Percentiles rank a stretch among this genome's conserved stretches.
Evolutionary conservation across 2,797 vertebrate genomes (phyloP).

Genomic region (Myripristis murdjan): DNA sequence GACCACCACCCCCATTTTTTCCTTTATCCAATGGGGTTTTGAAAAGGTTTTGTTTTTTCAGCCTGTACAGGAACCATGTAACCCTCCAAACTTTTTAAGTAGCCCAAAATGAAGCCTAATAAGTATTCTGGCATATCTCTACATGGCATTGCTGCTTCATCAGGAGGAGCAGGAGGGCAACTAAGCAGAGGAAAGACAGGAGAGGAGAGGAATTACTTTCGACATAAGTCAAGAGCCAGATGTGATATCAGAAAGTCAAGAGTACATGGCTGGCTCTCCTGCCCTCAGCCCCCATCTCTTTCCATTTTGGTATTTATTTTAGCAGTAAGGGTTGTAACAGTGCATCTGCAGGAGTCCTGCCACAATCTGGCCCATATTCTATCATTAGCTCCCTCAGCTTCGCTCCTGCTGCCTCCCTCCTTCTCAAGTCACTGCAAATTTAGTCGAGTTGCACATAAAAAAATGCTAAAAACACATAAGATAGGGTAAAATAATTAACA

Average conservation of each 20-base stretch:
- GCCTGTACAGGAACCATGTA: no score
- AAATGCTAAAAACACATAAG: slow-evolving; percentile 31
- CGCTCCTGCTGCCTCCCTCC: slow-evolving; percentile 38
- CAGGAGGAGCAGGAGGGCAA: slow-evolving; percentile 7
- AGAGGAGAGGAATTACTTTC: slow-evolving; percentile 46
- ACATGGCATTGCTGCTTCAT: background rate
- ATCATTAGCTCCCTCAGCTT: slow-evolving; percentile 61
- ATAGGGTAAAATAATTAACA: slow-evolving; percentile 37
- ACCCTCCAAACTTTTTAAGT: background rate
- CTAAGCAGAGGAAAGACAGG: slow-evolving; percentile 5
- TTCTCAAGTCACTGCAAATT: slow-evolving; percentile 42
- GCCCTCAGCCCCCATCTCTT: slow-evolving; percentile 41
- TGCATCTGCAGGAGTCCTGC: slow-evolving; percentile 54
- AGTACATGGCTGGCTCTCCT: slow-evolving; percentile 29
- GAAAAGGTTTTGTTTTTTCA: no score
- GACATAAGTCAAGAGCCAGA: slow-evolving; percentile 52
- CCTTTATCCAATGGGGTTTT: no score
- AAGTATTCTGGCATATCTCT: background rate
- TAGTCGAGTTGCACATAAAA: slow-evolving; percentile 45
- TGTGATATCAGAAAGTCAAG: slow-evolving; percentile 55
- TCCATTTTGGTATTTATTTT: slow-evolving; percentile 60
- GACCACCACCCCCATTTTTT: no score
- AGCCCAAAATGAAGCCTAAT: background rate
- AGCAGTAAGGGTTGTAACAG: slow-evolving; percentile 47
- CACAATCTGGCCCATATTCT: slow-evolving; percentile 69